Percentiles rank a stretch among this genome's conserved stretches.
phyloP scores from a whole-genome alignment of 1,140 invertebrate genomes.

The Brachionus asplanchnoidis region DNA sequence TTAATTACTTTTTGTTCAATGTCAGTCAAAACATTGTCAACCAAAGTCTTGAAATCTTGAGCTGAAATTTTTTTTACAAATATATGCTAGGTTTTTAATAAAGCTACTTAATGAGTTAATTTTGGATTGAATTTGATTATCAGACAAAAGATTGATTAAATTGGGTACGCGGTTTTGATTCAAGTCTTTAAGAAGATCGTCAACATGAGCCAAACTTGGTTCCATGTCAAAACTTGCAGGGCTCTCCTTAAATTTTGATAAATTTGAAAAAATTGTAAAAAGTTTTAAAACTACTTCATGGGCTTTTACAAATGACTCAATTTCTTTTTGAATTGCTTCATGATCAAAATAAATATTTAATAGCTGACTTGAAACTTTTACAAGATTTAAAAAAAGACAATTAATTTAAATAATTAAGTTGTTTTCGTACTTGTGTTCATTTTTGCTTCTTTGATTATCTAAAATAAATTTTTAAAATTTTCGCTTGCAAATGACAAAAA shows the following conservation, averaged over 20 bases:
- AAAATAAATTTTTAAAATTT: neutral
- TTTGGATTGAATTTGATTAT: neutral
- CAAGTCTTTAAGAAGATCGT: slow-evolving; percentile 4
- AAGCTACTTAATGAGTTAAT: neutral
- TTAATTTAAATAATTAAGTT: neutral
- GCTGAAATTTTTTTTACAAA: neutral
- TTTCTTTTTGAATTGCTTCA: slow-evolving; percentile 10
- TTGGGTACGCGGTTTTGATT: neutral
- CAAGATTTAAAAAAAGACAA: neutral
- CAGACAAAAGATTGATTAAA: neutral
- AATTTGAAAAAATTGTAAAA: neutral
- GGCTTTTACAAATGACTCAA: neutral
- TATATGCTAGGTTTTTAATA: neutral
- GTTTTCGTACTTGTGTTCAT: neutral
- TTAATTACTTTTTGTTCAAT: neutral
- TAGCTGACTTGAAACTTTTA: neutral
- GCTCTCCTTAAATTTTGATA: neutral
- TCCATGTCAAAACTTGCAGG: slow-evolving; percentile 25
- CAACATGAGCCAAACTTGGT: slow-evolving; percentile 28
- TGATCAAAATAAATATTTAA: slow-evolving; percentile 32
- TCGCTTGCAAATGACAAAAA: no score
- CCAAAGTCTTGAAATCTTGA: neutral
- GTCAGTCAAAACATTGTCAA: neutral
- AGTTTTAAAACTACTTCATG: neutral
- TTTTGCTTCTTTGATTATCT: neutral